Evolutionary conservation across 2,888 invertebrate genomes (phyloP), one percentile per base, ranked within the genome.

Genomic region (Archips xylosteana): DNA sequence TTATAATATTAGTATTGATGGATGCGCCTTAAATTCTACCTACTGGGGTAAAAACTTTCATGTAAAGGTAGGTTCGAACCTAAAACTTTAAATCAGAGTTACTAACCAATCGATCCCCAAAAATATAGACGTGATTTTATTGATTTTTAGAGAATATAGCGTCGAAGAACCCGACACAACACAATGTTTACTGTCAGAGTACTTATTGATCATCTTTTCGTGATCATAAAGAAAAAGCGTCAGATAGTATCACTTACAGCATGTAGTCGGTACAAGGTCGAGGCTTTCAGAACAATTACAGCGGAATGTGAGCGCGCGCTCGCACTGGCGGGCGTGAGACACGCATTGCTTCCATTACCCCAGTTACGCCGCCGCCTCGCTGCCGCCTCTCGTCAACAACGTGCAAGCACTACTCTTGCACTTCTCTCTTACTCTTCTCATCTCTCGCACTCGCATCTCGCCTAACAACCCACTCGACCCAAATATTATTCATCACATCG

Each of bases 231-330:
- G 49, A 60, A 51, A 69, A 75, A 47, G 36, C 45, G 2, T 69
- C 59, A 75, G 54, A 13, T 39, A 64, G 32, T 47, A 68, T 57
- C 57, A 70, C 42, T 60, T 70, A 34, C 10, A 39, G 68, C 67
- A 54, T 45, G 67, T 65, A 64, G 51, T 63, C 68, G 68, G 70
- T 75, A 79, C 81, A 84, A 84, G 82, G 84, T 85, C 88, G 90
- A 84, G 79, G 83, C 82, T 85, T 86, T 85, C 83, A 84, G 83
- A 83, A 88, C 86, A 85, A 89, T 87, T 88, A 87, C 86, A 79
- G 83, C 79, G 77, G 89, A 88, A 87, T 83, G 86, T 85, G 85
- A 86, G 77, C 80, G 81, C 78, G 74, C 74, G 77, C 68, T 68
- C 66, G 69, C 71, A 72, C 70, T 71, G 59, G 51, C 54, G 62